These are phyloP conservation scores for Phylloscopus collybita DNA, from an alignment of 2,797 vertebrate genomes.

Conservation along the genomic window DNA sequence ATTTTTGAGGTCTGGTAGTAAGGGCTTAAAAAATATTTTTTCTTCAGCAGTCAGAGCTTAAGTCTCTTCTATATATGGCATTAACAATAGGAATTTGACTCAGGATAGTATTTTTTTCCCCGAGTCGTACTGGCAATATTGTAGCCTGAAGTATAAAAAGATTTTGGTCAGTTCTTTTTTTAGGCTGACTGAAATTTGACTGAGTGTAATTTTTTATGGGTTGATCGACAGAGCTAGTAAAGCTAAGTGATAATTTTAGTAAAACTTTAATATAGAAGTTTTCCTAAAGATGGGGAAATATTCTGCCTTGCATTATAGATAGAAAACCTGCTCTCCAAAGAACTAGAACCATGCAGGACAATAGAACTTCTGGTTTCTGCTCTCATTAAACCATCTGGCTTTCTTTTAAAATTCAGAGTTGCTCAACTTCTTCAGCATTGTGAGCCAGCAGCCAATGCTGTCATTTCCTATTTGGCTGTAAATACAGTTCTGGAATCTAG, in stretches of 20 bases:
- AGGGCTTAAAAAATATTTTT: neutral
- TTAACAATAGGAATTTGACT: neutral
- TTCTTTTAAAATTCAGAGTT: conserved; percentile 49
- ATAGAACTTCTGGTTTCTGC: neutral
- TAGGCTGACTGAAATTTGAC: neutral
- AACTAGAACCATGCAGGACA: neutral
- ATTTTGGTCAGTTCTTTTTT: neutral
- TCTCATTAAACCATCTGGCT: conserved; percentile 28
- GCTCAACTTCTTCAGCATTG: conserved; percentile 29
- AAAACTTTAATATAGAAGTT: neutral
- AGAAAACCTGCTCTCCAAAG: neutral
- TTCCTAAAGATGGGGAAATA: neutral
- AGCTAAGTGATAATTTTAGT: neutral
- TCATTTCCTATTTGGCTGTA: conserved; percentile 67
- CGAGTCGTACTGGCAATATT: neutral
- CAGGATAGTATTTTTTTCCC: neutral
- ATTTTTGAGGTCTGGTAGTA: neutral
- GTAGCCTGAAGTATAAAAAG: neutral
- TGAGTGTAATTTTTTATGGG: neutral
- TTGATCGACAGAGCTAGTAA: neutral
- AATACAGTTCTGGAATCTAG: conserved; percentile 49
- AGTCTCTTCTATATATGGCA: neutral
- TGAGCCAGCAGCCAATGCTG: conserved; percentile 38
- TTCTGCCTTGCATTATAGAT: neutral
- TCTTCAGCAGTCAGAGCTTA: neutral